phyloP scores from a whole-genome alignment of 2,888 invertebrate genomes.

The Omphaloscelis lunosa region DNA sequence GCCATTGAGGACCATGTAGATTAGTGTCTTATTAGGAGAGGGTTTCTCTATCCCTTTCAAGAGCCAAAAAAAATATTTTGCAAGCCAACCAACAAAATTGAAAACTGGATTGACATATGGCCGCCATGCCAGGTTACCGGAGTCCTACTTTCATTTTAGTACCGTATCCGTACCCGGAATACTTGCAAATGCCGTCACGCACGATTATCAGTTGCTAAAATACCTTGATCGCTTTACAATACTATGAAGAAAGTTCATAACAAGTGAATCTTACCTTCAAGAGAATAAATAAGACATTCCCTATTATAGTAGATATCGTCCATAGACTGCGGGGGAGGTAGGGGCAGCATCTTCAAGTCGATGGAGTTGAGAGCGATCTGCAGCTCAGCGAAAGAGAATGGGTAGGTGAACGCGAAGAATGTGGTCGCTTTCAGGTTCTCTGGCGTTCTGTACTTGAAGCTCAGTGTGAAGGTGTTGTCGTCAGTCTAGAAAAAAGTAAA shows the following conservation, averaged over 20 bases:
- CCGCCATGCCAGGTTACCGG: background rate
- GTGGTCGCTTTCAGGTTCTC: slow-evolving; percentile 93
- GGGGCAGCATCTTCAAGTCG: slow-evolving; percentile 91
- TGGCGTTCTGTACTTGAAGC: slow-evolving; percentile 93
- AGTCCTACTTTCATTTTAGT: background rate
- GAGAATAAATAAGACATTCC: slow-evolving; percentile 94
- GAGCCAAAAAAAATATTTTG: background rate
- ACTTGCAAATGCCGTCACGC: background rate
- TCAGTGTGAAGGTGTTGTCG: slow-evolving; percentile 93
- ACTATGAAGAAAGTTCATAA: background rate
- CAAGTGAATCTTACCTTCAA: slow-evolving; percentile 90
- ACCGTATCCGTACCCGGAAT: background rate
- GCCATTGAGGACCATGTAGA: no score
- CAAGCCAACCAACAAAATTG: background rate
- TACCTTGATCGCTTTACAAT: no score
- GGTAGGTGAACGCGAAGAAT: slow-evolving; percentile 98
- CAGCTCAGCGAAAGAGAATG: slow-evolving; percentile 96
- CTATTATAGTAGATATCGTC: slow-evolving; percentile 96
- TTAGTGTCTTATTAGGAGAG: no score
- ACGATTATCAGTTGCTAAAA: background rate
- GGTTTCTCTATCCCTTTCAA: no score
- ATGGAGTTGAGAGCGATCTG: slow-evolving; percentile 93
- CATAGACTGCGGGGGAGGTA: slow-evolving; percentile 77
- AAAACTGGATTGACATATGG: background rate
- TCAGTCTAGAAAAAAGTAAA: slow-evolving; percentile 90